These are phyloP conservation scores for Caranx melampygus DNA, from an alignment of 2,113 vertebrate species.

Conservation along the genomic window DNA sequence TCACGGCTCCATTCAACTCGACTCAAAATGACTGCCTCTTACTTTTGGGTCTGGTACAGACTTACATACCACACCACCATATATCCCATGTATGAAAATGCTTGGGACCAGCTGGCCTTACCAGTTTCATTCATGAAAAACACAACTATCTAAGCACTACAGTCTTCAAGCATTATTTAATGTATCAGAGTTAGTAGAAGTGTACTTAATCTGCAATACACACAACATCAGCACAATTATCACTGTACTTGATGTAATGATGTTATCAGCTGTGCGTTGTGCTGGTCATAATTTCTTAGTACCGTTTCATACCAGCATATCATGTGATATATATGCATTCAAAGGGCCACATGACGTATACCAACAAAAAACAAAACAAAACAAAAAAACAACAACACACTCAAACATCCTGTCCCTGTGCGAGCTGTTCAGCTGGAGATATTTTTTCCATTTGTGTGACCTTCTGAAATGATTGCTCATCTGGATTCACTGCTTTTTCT, in stretches of 20 bases:
- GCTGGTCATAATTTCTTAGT: background rate
- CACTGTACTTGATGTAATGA: background rate
- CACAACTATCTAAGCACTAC: too few relatives aligned
- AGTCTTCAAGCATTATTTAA: too few relatives aligned
- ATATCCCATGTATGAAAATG: too few relatives aligned
- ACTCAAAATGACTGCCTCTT: background rate
- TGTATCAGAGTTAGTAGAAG: too few relatives aligned
- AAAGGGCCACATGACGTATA: background rate
- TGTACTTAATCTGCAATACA: background rate
- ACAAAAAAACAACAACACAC: background rate
- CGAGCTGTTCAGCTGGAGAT: background rate
- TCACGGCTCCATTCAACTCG: background rate
- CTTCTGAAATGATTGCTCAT: constrained; percentile 11
- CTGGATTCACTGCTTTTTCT: constrained; percentile 3
- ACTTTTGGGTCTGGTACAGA: background rate
- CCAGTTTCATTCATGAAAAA: too few relatives aligned
- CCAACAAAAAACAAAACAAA: background rate
- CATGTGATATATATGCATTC: background rate
- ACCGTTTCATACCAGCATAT: background rate
- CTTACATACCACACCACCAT: too few relatives aligned
- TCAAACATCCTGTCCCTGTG: background rate
- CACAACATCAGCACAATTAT: background rate
- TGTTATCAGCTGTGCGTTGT: background rate
- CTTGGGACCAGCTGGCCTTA: too few relatives aligned
- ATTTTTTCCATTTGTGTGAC: constrained; percentile 15